Evolutionary conservation across 1,140 invertebrate genomes (phyloP).

Genomic region (Drosophila prosaltans): DNA sequence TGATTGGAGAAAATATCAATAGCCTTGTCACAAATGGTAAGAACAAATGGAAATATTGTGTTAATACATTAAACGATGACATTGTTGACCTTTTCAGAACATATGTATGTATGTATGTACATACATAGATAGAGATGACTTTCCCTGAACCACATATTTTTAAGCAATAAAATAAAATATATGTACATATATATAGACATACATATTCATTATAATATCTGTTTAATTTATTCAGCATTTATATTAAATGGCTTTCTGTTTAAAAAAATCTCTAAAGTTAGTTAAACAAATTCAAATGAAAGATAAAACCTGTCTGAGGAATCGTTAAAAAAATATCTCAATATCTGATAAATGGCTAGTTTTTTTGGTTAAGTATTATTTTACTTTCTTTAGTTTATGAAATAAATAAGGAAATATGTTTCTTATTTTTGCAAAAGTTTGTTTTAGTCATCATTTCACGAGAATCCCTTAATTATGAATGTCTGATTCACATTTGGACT

Average conservation of each 20-base stretch:
- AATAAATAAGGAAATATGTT: not conserved
- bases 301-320: too few species aligned
- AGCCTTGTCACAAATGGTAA: slow-evolving; percentile 52
- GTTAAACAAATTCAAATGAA: too few species aligned
- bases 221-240: not conserved
- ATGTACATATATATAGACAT: not conserved
- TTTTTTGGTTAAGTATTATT: not conserved
- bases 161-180: too few species aligned
- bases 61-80: slow-evolving; percentile 32
- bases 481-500: slow-evolving; percentile 1
- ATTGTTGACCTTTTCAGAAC: slow-evolving; percentile 9
- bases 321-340: too few species aligned
- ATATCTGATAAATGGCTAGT: not conserved
- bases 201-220: not conserved
- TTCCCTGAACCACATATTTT: slow-evolving; percentile 1
- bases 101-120: slow-evolving; percentile 19
- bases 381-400: too few species aligned
- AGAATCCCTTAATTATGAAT: not conserved
- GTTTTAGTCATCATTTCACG: not conserved
- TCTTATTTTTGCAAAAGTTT: not conserved
- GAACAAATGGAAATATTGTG: slow-evolving; percentile 67
- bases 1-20: slow-evolving; percentile 73
- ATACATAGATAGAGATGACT: slow-evolving; percentile 2
- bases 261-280: not conserved
- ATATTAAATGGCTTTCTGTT: not conserved